Evolutionary conservation across 2,113 vertebrate genomes (phyloP).

Genomic region (Hypocryptadius cinnamomeus): DNA sequence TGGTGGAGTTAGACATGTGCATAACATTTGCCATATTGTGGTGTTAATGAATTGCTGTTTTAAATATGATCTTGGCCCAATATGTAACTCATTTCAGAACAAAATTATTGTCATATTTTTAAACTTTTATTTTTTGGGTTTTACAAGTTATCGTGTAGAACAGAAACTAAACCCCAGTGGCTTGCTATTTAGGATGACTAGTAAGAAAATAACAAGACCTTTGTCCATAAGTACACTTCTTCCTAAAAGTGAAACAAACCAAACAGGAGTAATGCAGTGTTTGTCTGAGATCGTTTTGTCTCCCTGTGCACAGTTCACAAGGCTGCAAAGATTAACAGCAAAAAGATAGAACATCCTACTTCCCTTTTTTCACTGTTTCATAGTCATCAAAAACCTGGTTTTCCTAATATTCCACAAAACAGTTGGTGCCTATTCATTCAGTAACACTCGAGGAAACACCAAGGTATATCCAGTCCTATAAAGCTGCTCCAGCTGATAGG

Average conservation of each 20-base stretch:
- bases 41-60: slow-evolving; percentile 6
- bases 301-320: accelerated
- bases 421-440: not conserved
- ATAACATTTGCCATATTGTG: not conserved
- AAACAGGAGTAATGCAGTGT: not conserved
- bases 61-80: not conserved
- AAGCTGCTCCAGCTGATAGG: not conserved
- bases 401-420: not conserved
- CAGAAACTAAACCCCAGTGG: not conserved
- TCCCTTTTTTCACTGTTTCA: not conserved
- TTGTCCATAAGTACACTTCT: not conserved
- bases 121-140: not conserved
- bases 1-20: not conserved
- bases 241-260: not conserved
- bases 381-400: not conserved
- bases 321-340: not conserved
- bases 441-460: not conserved
- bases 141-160: not conserved
- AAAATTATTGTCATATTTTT: not conserved
- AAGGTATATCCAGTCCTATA: not conserved
- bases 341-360: not conserved
- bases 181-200: not conserved
- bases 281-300: not conserved
- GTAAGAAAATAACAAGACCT: not conserved
- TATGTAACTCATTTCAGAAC: not conserved